Conservation (phyloP, 1,140 invertebrate species). For the Trichomalopsis sarcophagae region DNA sequence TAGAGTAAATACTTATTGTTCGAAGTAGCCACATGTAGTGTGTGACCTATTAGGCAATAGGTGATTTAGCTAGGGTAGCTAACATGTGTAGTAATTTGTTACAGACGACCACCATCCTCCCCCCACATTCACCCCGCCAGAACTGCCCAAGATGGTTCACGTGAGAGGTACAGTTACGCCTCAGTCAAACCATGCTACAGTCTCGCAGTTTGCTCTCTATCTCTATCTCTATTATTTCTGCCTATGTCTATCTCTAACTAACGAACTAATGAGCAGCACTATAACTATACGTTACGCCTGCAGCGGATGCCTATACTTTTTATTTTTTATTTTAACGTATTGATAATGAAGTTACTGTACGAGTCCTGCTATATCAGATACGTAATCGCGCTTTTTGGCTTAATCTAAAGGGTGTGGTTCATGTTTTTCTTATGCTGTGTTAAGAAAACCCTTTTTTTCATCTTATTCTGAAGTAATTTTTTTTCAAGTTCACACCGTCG, state of each 20-base stretch:
- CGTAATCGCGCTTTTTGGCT: too few species aligned
- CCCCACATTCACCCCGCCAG: slow-evolving; percentile 96
- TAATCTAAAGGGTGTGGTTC: too few species aligned
- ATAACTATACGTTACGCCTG: neutral
- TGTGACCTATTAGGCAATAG: slow-evolving; percentile 62
- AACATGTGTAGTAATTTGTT: slow-evolving; percentile 84
- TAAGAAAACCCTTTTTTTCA: too few species aligned
- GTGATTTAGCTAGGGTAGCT: slow-evolving; percentile 72
- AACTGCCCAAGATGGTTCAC: slow-evolving; percentile 97
- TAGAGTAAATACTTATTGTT: slow-evolving; percentile 41
- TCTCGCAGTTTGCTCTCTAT: slow-evolving; percentile 69
- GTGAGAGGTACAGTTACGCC: slow-evolving; percentile 87
- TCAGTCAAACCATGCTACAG: slow-evolving; percentile 72
- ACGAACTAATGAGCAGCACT: neutral
- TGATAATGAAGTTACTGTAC: too few species aligned
- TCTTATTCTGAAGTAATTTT: neutral
- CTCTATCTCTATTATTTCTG: slow-evolving; percentile 3
- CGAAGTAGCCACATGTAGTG: neutral
- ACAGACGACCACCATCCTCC: slow-evolving; percentile 95
- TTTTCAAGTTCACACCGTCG: neutral
- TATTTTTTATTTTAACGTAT: neutral
- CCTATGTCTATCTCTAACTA: neutral
- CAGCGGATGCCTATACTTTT: neutral
- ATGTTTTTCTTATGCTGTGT: too few species aligned
- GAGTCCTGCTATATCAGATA: too few species aligned